Percentiles rank a stretch among this genome's conserved stretches.
Conservation (phyloP, 2,888 invertebrate genomes). For the Acanthosepion esculentum region DNA sequence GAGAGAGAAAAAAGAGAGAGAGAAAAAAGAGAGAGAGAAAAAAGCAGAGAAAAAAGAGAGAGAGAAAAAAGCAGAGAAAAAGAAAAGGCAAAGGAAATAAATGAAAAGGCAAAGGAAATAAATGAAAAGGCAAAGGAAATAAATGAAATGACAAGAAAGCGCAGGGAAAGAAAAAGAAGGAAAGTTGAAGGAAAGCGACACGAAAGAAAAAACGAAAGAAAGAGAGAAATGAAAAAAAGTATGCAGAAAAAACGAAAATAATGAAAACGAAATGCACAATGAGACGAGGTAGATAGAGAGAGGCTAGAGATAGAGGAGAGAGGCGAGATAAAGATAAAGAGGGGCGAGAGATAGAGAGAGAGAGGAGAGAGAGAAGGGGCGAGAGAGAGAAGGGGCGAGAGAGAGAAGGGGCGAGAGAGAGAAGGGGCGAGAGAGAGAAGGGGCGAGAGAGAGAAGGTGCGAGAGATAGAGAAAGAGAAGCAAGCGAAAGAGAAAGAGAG, state of each 20-base stretch:
- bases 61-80: too few species aligned
- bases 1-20: too few species aligned
- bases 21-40: too few species aligned
- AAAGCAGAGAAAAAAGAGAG: too few species aligned
- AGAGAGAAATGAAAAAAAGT: neutral
- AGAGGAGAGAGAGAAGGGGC: accelerated
- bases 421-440: neutral
- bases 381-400: neutral
- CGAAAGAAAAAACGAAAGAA: neutral
- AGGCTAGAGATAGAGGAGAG: neutral
- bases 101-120: too few species aligned
- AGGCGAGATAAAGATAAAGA: too few species aligned
- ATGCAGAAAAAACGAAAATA: neutral
- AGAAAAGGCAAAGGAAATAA: too few species aligned
- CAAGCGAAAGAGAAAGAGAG: too few species aligned
- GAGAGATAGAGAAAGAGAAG: neutral
- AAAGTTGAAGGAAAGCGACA: neutral
- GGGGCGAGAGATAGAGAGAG: neutral
- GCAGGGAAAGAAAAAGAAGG: too few species aligned
- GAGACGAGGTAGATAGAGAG: neutral
- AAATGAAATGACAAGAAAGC: too few species aligned
- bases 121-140: too few species aligned
- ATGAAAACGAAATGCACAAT: neutral
- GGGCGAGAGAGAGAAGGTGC: too few species aligned
- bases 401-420: neutral